Evolutionary conservation across 2,888 invertebrate species (phyloP).

Genomic region (Cheilosia variabilis): DNA sequence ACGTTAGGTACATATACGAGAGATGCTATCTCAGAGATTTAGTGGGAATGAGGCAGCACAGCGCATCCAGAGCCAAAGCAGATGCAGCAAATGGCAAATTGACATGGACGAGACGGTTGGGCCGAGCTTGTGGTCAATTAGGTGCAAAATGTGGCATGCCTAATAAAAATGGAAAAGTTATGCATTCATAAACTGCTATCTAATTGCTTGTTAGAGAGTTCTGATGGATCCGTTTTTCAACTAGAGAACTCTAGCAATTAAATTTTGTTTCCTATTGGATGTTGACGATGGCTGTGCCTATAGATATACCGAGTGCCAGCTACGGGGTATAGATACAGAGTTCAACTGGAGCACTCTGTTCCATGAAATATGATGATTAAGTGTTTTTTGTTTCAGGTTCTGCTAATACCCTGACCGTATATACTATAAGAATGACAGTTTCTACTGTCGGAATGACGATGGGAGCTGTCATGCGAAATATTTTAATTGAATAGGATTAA

Average conservation of each 20-base stretch:
- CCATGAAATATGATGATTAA: conserved; percentile 7
- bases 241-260: conserved; percentile 72
- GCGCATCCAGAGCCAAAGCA: conserved; percentile 48
- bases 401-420: conserved; percentile 1
- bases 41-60: conserved; percentile 32
- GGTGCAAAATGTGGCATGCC: conserved; percentile 78
- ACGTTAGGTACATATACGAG: conserved; percentile 34
- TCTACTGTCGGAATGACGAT: background rate
- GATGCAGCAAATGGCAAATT: conserved; percentile 74
- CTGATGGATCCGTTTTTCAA: conserved; percentile 76
- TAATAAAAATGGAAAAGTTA: conserved; percentile 78
- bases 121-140: conserved; percentile 77
- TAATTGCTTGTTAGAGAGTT: conserved; percentile 78
- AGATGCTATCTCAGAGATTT: conserved; percentile 45
- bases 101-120: conserved; percentile 73
- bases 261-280: conserved; percentile 53
- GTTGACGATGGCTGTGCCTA: conserved; percentile 8
- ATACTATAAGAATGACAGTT: conserved; percentile 1
- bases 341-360: background rate
- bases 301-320: conserved; percentile 6
- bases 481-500: conserved; percentile 58
- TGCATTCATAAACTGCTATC: conserved; percentile 78
- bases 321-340: background rate
- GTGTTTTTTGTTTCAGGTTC: conserved; percentile 20
- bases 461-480: conserved; percentile 53